phyloP scores from a whole-genome alignment of 2,888 invertebrate genomes.

The Pristionchus arcanus region DNA sequence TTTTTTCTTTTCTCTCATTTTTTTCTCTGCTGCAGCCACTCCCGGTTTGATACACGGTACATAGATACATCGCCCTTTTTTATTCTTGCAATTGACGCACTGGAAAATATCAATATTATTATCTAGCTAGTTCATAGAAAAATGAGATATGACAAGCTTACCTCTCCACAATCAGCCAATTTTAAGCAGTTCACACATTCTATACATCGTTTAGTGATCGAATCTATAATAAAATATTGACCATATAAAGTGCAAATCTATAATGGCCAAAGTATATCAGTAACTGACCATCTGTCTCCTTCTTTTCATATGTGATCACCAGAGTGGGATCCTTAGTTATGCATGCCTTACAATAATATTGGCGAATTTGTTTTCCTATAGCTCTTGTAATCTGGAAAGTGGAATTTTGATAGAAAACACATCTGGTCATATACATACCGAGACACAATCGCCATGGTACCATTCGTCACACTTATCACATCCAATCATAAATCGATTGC shows the following conservation, averaged over 20 bases:
- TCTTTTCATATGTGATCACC: background rate
- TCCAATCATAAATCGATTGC: slow-evolving; percentile 37
- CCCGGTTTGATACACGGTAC: background rate
- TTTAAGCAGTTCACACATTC: background rate
- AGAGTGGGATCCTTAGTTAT: background rate
- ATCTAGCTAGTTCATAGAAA: background rate
- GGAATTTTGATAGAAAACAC: background rate
- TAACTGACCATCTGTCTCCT: background rate
- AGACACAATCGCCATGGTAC: slow-evolving; percentile 52
- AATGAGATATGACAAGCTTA: background rate
- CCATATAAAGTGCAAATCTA: background rate
- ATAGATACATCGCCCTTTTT: background rate
- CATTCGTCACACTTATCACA: slow-evolving; percentile 49
- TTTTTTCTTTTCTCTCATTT: background rate
- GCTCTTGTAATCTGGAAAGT: slow-evolving; percentile 6
- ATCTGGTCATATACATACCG: background rate
- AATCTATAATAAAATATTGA: background rate
- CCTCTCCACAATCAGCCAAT: slow-evolving; percentile 3
- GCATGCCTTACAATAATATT: slow-evolving; percentile 22
- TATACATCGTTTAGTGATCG: background rate
- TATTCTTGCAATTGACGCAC: background rate
- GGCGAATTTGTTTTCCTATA: background rate
- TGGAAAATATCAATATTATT: background rate
- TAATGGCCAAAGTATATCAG: background rate
- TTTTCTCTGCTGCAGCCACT: no score